These are phyloP conservation scores for Campylomormyrus tamandua DNA, from an alignment of 2,113 vertebrate genomes.

Conservation along the genomic window DNA sequence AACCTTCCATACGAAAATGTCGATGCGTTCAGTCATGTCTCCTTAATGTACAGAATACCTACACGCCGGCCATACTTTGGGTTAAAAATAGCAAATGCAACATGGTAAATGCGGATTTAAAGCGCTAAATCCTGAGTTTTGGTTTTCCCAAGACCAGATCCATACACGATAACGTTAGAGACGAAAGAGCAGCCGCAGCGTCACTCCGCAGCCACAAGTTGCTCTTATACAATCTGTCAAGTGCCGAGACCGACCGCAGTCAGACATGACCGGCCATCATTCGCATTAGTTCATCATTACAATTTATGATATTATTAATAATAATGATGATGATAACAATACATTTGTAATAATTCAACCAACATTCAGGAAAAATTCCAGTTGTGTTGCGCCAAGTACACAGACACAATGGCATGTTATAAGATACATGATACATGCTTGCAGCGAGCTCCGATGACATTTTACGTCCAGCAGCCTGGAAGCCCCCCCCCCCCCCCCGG, in stretches of 20 bases:
- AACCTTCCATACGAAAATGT: neutral
- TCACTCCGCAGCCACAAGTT: neutral
- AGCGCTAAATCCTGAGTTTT: neutral
- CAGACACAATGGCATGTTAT: neutral
- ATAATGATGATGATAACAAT: neutral
- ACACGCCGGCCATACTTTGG: neutral
- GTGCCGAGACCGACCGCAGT: neutral
- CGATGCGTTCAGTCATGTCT: neutral
- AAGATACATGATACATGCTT: neutral
- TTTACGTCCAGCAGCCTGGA: neutral
- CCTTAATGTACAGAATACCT: neutral
- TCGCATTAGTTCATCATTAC: neutral
- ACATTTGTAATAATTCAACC: neutral
- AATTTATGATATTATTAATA: neutral
- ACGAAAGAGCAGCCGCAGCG: neutral
- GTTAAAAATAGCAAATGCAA: neutral
- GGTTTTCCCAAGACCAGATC: neutral
- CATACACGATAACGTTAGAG: neutral
- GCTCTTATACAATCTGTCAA: neutral
- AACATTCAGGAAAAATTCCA: neutral
- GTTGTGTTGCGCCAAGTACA: neutral
- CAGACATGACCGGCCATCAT: neutral
- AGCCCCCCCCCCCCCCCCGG: neutral
- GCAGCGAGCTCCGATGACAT: neutral
- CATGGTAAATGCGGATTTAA: neutral